Evolutionary conservation across 2,797 vertebrate genomes (phyloP).

Genomic region (Scomberomorus guttatus): DNA sequence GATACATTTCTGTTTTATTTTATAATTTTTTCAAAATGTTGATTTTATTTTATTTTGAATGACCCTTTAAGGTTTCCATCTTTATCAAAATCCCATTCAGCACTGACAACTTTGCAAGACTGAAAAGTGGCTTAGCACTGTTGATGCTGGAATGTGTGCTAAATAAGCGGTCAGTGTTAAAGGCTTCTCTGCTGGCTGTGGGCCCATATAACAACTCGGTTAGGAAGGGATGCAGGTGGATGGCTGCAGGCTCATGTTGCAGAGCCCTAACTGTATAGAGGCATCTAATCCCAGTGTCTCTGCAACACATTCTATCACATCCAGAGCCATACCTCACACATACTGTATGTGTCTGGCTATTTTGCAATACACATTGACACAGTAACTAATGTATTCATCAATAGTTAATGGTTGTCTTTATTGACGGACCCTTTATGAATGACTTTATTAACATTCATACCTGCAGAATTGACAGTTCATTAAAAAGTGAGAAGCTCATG

Average conservation of each 20-base stretch:
- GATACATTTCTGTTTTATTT: no score
- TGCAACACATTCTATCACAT: constrained; percentile 11
- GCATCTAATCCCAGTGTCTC: constrained; percentile 20
- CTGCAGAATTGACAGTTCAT: no score
- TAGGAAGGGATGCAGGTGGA: constrained; percentile 9
- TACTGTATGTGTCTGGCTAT: background rate
- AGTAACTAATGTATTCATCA: no score
- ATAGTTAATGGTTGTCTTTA: no score
- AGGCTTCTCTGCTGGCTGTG: constrained; percentile 17
- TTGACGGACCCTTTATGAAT: no score
- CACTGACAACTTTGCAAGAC: background rate
- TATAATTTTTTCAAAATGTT: no score
- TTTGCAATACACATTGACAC: background rate
- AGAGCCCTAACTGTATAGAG: constrained; percentile 19
- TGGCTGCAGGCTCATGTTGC: constrained; percentile 41
- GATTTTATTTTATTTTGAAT: no score
- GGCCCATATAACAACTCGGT: constrained; percentile 30
- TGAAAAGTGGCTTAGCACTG: constrained; percentile 8
- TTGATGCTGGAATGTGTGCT: constrained; percentile 33
- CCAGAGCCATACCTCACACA: constrained; percentile 4
- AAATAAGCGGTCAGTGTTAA: constrained; percentile 29
- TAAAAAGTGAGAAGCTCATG: no score
- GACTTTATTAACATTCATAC: no score
- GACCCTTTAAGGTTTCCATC: background rate
- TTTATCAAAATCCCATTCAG: background rate